Evolutionary conservation across 2,113 vertebrate species (phyloP), one percentile per base, ranked within the genome.

Genomic region (Brienomyrus brachyistius): DNA sequence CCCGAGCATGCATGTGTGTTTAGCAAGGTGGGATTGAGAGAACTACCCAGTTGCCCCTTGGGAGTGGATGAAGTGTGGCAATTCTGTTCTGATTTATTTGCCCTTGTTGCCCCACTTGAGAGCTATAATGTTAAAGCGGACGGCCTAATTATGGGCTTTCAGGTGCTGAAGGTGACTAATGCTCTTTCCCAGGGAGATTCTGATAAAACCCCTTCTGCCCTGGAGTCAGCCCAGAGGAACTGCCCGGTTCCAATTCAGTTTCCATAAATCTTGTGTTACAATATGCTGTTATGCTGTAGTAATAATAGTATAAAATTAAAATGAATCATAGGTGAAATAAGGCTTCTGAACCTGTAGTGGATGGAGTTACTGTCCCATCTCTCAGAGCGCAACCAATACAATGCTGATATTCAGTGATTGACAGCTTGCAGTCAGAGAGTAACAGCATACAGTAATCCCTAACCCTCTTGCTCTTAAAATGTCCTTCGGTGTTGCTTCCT

Each of bases 111-210:
- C 43, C 84, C 88, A 88, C 91, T 90, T 83, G 17, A 83, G 83
- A 89, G 83, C 89, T 0, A 40, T 87, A 92, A 92, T 35, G 91
- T 90, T 89, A 10, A 0, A 85, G 48, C 35, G 43, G 74, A 91
- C 88, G 66, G 91, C 89, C 93, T 93, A 93, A 95, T 93, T 93
- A 94, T 91, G 88, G 74, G n/a, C 62, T 82, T 86, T n/a, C 0
- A 48, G 87, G 91, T 91, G 74, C 88, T 92, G 0, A 80, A 51
- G 90, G 90, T 91, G 54, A 3, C 48, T 56, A 45, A 86, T 40
- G 40, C 27, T 85, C 92, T 90, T 45, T 70, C n/a, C 62, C 0
- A 83, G 88, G 90, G 90, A 90, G 45, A 43, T 31, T 62, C 77
- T 80, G 21, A 40, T 54, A 31, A 5, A 89, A 80, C 10, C 19